A percentile compares a stretch with the other conserved stretches of the same genome.
Evolutionary conservation across 2,888 invertebrate genomes (phyloP).

Genomic region (Galerucella calmariensis): DNA sequence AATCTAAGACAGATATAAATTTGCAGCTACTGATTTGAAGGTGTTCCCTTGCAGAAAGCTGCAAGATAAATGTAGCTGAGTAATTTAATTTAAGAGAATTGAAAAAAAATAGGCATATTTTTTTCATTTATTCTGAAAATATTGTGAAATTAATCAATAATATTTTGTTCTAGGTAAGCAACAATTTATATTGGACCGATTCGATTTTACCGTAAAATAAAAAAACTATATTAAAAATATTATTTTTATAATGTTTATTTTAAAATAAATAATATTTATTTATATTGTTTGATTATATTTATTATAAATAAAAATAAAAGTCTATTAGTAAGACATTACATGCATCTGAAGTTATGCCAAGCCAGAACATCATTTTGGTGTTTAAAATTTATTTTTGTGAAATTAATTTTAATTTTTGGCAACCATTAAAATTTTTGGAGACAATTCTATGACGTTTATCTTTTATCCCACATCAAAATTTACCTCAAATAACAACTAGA

Average conservation of each 20-base stretch:
- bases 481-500: conserved; percentile 18
- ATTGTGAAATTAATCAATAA: neutral
- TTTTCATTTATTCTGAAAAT: neutral
- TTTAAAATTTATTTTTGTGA: neutral
- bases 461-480: neutral
- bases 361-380: neutral
- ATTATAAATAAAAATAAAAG: neutral
- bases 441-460: conserved; percentile 5
- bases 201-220: conserved; percentile 19
- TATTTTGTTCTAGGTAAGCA: conserved; percentile 42
- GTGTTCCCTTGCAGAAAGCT: neutral
- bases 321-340: neutral
- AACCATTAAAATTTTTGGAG: conserved; percentile 10
- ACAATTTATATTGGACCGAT: conserved; percentile 49
- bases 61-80: too few species aligned
- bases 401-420: conserved; percentile 32
- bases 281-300: neutral
- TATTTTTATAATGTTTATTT: neutral
- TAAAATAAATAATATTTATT: neutral
- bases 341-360: neutral
- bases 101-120: neutral
- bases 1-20: too few species aligned
- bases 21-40: too few species aligned
- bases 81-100: too few species aligned
- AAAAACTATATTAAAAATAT: neutral